Conservation (phyloP, 2,113 vertebrate genomes). For the Zeus faber region DNA sequence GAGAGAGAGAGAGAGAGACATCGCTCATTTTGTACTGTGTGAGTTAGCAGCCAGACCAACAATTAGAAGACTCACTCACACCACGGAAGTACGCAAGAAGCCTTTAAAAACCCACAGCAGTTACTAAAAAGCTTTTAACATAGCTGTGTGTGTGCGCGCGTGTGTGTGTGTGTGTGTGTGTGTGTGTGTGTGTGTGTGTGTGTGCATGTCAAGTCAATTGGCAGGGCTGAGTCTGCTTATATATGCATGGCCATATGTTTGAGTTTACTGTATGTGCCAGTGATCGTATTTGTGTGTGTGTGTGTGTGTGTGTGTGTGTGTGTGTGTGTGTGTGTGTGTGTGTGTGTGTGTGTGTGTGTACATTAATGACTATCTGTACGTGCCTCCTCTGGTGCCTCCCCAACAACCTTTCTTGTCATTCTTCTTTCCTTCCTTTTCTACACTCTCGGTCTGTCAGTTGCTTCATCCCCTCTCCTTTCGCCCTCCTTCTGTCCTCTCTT, state of each 20-base stretch:
- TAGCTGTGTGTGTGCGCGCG: not conserved
- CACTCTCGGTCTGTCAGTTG: too few relatives aligned
- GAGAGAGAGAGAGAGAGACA: not conserved
- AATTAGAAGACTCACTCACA: constrained; percentile 13
- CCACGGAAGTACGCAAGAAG: too few relatives aligned
- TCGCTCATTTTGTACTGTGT: too few relatives aligned
- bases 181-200: not conserved
- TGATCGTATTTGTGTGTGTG: not conserved
- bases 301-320: not conserved
- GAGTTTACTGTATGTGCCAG: not conserved
- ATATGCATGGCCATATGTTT: not conserved
- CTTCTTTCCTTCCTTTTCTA: constrained; percentile 10
- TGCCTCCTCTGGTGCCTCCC: too few relatives aligned
- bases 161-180: not conserved
- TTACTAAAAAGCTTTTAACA: constrained; percentile 21
- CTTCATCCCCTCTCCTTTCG: too few relatives aligned
- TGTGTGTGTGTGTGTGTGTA: constrained; percentile 20
- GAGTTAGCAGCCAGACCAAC: not conserved
- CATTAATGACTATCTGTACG: too few relatives aligned
- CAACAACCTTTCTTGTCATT: constrained; percentile 24
- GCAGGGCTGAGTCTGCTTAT: not conserved
- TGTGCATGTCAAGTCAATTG: not conserved
- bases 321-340: not conserved
- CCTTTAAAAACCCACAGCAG: constrained; percentile 38
- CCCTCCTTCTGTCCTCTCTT: too few relatives aligned